Base-by-base conservation (phyloP, 2,113 vertebrate genomes). In the Myotis davidii region DNA sequence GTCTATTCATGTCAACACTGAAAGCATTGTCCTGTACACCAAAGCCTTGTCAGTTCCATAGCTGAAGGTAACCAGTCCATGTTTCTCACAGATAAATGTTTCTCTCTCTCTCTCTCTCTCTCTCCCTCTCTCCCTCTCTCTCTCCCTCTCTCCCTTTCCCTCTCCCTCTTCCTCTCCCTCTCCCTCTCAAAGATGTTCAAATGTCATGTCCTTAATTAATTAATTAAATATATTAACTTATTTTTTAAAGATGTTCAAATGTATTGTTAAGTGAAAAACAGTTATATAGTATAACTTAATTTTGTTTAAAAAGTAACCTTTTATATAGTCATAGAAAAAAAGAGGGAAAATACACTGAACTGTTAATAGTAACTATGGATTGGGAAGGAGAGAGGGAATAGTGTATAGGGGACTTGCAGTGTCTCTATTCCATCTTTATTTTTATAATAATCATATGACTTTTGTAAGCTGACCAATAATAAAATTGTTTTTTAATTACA, bases 291-390 rank as follows among this genome's bases (percentile, higher is more conserved):
- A 79, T 64, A 79, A 92, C 67, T 50, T 56, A 50, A 18, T 70
- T 90, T 32, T 94, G 18, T 89, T 94, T 50, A 74, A 92, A 88
- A 96, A 34, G 54, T 82, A 86, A 86, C 21, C 39, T 72, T 85
- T 45, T 48, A n/a, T 95, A 50, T 67, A 65, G 45, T 76, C 17
- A 82, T 21, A 82, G 0, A 6, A 32, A 69, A 34, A 72, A n/a
- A 25, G 23, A 25, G 39, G 45, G 20, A 67, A 91, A 88, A 94
- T 56, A 94, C 25, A 82, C 16, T 65, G 16, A 91, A 72, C 14
- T 93, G 5, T 91, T 77, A 88, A 67, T 50, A 94, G 37, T 65
- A 65, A 89, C n/a, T 69, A 12, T 29, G 37, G 16, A 13, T 83
- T 90, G 34, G 42, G 25, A 67, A 48, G 27, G 64, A 86, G 52